Base-by-base conservation (phyloP, 2,888 invertebrate species). In the Baronia brevicornis region DNA sequence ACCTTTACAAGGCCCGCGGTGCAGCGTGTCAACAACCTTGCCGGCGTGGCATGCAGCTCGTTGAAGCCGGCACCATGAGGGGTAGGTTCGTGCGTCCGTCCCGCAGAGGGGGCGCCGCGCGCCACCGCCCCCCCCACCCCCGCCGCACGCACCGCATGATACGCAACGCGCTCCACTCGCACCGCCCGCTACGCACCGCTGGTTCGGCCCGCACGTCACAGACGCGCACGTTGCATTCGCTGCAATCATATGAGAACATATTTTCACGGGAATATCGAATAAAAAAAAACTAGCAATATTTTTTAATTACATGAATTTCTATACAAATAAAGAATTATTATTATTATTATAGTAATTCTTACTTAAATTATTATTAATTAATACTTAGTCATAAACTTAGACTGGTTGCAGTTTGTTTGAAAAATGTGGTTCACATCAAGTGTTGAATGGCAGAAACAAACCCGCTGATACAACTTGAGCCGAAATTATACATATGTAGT, bases 21-120 rank as follows among this genome's bases (percentile, higher is more conserved):
- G 88, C 54, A 89, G 79, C 6, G 92, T 90, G 54, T 92, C 91
- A 48, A 93, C 88, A 47, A 92, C 89, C 43, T 87, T 86, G 4
- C 92, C 91, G 15, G 87, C 88, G 52, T 86, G 86, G 68, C 94
- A 94, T 10, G 92, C 88, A 55, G 91, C 91, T 56, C 89, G 87
- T 68, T 91, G 89, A 87, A 94, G 89, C 45, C 91, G 90, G 72
- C 93, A 93, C 91, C 92, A 93, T 43, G 90, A 91, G 26, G 85
- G 77, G 72, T 94, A 93, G 26, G 92, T 92, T 48, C 87, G 84
- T 48, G 88, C 88, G 80, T 94, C 92, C 28, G 89, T 87, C 48
- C 91, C 93, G 71, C 93, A 93, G 36, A 93, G 84, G 38, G 77
- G 79, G 0, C 77, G 67, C 14, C 78, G 60, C 48, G 67, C 56